Evolutionary conservation across 2,888 invertebrate species (phyloP).

Genomic region (Amiota communis): DNA sequence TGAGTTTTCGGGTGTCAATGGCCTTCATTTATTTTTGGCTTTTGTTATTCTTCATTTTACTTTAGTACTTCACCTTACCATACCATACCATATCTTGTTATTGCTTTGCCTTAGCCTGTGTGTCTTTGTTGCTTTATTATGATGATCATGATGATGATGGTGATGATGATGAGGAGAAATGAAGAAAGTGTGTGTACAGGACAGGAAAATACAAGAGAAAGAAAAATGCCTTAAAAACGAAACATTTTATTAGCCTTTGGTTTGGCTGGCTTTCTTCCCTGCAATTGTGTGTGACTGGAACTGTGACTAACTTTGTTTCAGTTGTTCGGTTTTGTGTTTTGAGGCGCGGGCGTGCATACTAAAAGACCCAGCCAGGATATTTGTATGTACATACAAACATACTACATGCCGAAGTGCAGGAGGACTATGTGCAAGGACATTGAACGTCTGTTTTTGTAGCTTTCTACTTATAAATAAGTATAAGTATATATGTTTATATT

Average conservation of each 20-base stretch:
- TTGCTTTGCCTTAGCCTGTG: no score
- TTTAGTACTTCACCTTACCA: background rate
- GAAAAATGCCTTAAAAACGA: no score
- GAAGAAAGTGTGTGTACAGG: no score
- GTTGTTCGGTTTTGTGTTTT: slow-evolving; percentile 6
- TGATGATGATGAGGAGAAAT: slow-evolving; percentile 39
- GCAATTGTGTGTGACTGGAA: slow-evolving; percentile 28
- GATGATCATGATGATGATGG: no score
- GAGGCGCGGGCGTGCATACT: slow-evolving; percentile 14
- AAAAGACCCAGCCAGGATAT: background rate
- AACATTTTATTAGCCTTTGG: slow-evolving; percentile 68
- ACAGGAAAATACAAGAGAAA: no score
- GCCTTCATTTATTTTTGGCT: slow-evolving; percentile 50
- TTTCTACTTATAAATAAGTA: background rate
- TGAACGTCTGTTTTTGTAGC: slow-evolving; percentile 58
- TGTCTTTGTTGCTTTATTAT: background rate
- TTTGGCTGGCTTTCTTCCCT: slow-evolving; percentile 40
- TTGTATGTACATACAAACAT: no score
- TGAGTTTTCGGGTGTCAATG: slow-evolving; percentile 64
- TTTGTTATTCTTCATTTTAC: background rate
- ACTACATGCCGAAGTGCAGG: no score
- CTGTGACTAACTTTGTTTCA: background rate
- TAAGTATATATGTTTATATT: background rate
- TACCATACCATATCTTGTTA: no score
- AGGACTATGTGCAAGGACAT: slow-evolving; percentile 51